Evolutionary conservation across 2,888 invertebrate species (phyloP).

Genomic region (Onchidella celtica): DNA sequence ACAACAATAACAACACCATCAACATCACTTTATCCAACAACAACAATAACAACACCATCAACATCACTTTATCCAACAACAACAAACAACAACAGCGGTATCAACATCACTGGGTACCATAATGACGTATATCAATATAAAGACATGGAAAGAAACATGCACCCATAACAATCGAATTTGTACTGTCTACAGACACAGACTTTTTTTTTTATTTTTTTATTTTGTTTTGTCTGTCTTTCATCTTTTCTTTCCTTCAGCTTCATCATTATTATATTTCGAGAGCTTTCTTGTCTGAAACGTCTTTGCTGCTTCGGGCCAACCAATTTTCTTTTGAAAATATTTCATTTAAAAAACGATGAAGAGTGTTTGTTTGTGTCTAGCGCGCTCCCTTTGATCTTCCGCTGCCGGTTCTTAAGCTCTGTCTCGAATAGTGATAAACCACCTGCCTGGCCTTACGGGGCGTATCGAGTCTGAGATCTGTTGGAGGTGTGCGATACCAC

Average conservation of each 20-base stretch:
- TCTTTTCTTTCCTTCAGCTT: no score
- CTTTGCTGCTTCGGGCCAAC: conserved; percentile 29
- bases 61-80: no score
- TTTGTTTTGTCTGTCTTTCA: no score
- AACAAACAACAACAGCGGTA: no score
- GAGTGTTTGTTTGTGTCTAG: conserved; percentile 26
- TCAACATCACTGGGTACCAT: no score
- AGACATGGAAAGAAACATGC: no score
- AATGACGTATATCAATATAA: no score
- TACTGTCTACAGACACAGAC: no score
- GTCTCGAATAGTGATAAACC: conserved; percentile 36
- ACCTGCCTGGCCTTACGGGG: conserved; percentile 3
- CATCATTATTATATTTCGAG: conserved; percentile 21
- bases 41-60: background rate
- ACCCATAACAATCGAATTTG: no score
- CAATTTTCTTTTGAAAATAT: conserved; percentile 29
- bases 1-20: background rate
- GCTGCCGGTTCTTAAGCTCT: background rate
- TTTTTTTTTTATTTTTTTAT: no score
- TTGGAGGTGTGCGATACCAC: no score
- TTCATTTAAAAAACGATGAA: conserved; percentile 34
- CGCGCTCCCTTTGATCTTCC: conserved; percentile 23
- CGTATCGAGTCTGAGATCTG: background rate
- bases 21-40: background rate
- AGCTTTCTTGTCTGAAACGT: conserved; percentile 16